These are phyloP conservation scores for Nerophis lumbriciformis DNA, from an alignment of 2,113 vertebrate genomes.

Conservation along the genomic window DNA sequence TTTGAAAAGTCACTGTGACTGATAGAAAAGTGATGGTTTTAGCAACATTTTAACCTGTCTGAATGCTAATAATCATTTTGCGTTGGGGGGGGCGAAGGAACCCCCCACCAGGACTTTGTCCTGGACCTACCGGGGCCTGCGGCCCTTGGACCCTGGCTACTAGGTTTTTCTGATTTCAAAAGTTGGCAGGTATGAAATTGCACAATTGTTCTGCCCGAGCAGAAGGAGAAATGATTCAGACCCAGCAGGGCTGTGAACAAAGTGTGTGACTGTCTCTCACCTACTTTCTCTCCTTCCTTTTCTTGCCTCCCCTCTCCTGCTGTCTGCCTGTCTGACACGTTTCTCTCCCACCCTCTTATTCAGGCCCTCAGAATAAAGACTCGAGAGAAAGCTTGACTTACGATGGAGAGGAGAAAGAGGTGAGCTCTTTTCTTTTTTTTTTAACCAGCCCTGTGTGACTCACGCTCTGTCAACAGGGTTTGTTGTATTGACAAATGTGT, in stretches of 20 bases:
- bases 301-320: slow-evolving; percentile 39
- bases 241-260: slow-evolving; percentile 49
- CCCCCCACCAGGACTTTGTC: no score
- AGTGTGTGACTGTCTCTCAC: slow-evolving; percentile 61
- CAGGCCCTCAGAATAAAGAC: slow-evolving; percentile 82
- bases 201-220: slow-evolving; percentile 14
- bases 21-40: no score
- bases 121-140: no score
- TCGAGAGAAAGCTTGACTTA: slow-evolving; percentile 90
- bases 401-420: slow-evolving; percentile 94
- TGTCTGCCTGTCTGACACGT: slow-evolving; percentile 50
- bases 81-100: no score
- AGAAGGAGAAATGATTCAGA: slow-evolving; percentile 14
- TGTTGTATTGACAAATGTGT: slow-evolving; percentile 5
- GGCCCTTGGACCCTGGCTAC: no score
- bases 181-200: no score
- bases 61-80: no score
- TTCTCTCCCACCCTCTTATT: slow-evolving; percentile 9
- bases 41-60: no score
- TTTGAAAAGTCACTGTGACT: no score
- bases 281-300: slow-evolving; percentile 38
- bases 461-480: slow-evolving; percentile 35
- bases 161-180: no score
- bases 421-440: slow-evolving; percentile 55
- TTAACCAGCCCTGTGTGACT: slow-evolving; percentile 20